Base-by-base conservation (phyloP, 1,140 invertebrate genomes). In the Monomorium pharaonis region DNA sequence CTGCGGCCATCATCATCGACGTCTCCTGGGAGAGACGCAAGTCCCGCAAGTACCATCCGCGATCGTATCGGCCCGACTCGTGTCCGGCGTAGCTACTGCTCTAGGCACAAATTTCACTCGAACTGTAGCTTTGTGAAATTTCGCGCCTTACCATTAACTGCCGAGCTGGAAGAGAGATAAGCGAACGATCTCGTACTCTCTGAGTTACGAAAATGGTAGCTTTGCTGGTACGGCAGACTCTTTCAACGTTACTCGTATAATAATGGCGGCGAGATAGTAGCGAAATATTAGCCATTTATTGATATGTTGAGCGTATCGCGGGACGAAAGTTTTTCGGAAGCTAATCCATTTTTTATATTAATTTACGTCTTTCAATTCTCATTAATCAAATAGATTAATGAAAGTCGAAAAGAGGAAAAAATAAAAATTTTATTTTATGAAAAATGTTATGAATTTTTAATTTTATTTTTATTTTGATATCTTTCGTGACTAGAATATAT, bases 1-100 rank as follows among this genome's bases (percentile, higher is more conserved):
- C 42, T 27, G 63, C 47, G 49, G 58, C 84, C 86, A 56, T 81
- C 72, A 86, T 78, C 77, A 88, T 90, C 80, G 72, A 77, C 56
- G 75, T 81, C 85, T 80, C 78, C n/a, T 14, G 77, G 60, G 16
- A 16, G 44, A 10, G 42, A 24, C 63, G 12, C 37, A 3, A 30
- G 30, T 86, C 24, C 49, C 72, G n/a, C 30, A 49, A 81, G 75
- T 83, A 56, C 51, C 67, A 21, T 63, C n/a, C 62, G 77, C 47
- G 77, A 76, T 87, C 62, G n/a, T 87, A 87, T 76, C 77, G 72
- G 21, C 9, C 27, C 44, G 12, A 18, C 16, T 75, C 33, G 54
- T 33, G 42, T 77, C 72, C 27, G 51, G 33, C 37, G 6, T 14
- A 27, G 14, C 58, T 44, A 27, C 37, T 30, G 56, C 33, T 72